Evolutionary conservation across 2,888 invertebrate genomes (phyloP), one percentile per base, ranked within the genome.

Genomic region (Morpho achilles): DNA sequence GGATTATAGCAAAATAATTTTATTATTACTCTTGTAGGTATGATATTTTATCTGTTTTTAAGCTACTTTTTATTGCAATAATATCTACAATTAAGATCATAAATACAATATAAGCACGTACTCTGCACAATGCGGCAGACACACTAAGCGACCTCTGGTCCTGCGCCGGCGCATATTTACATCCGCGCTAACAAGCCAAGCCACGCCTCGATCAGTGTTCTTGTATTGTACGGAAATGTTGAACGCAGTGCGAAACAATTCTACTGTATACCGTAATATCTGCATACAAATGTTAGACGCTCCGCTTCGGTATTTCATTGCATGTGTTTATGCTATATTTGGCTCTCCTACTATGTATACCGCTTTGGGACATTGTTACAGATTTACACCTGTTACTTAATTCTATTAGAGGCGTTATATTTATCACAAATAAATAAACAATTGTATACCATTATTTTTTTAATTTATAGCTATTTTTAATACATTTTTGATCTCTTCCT

Each of bases 191-290:
- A 83, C 83, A 82, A 81, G 79, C 73, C 68, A 68, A 71, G 68
- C 77, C 71, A 70, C 75, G 72, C 76, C 72, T 70, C 69, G 71
- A 62, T 76, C 77, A 70, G 78, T 79, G 84, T 55, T 55, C 55
- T 55, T 32, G 55, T 80, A 85, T 87, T 88, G 83, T 86, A 81
- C 83, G 84, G 87, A 87, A 87, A 88, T 87, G 81, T 83, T 78
- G 79, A 65, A 65, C 70, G 71, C 67, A 67, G 76, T 84, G 84
- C 84, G 83, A 84, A 87, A 85, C 85, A 82, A 87, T 87, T 75
- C 81, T 74, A 80, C 75, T 67, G 71, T 79, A 77, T 80, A 84
- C 80, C 77, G 79, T 81, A 78, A 77, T 83, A 85, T 82, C 79
- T 82, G 80, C 82, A 85, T 87, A 82, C 75, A 83, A 84, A 85